These are phyloP conservation scores for Deilephila elpenor DNA, from an alignment of 2,888 invertebrate genomes.

Conservation along the genomic window DNA sequence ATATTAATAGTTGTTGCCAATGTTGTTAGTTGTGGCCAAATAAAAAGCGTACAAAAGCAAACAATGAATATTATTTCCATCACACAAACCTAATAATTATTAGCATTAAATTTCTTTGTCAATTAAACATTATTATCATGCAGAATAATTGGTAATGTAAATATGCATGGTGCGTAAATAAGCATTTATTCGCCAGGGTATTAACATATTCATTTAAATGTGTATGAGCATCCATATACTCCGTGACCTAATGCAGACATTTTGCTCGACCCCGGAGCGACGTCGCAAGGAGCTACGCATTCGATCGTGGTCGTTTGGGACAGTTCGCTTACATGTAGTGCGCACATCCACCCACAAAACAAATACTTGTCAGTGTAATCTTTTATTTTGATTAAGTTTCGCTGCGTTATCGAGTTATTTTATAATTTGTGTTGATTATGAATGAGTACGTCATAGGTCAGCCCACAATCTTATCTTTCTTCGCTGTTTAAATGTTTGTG, in stretches of 20 bases:
- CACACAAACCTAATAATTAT: conserved; percentile 2
- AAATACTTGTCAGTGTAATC: conserved; percentile 63
- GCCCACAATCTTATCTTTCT: conserved; percentile 74
- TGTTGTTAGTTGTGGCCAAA: conserved; percentile 2
- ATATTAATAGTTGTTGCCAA: not conserved
- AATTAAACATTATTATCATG: conserved; percentile 50
- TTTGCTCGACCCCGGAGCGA: conserved; percentile 63
- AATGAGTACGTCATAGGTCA: conserved; percentile 77
- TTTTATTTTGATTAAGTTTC: conserved; percentile 71
- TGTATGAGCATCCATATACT: conserved; percentile 63
- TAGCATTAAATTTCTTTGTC: conserved; percentile 38
- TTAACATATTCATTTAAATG: conserved; percentile 79
- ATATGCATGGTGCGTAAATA: conserved; percentile 66
- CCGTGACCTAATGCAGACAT: conserved; percentile 67
- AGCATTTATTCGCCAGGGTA: conserved; percentile 66
- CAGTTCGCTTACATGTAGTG: conserved; percentile 47
- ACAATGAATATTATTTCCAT: not conserved
- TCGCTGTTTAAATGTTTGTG: conserved; percentile 81
- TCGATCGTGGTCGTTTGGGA: conserved; percentile 39
- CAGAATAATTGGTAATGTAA: conserved; percentile 70
- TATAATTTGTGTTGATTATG: conserved; percentile 77
- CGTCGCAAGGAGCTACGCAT: conserved; percentile 54
- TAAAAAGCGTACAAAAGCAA: conserved; percentile 7
- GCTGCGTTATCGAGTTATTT: conserved; percentile 68
- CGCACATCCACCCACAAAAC: conserved; percentile 53